Evolutionary conservation across 2,888 invertebrate species (phyloP), one percentile per base, ranked within the genome.

Genomic region (Clistopyga incitator): DNA sequence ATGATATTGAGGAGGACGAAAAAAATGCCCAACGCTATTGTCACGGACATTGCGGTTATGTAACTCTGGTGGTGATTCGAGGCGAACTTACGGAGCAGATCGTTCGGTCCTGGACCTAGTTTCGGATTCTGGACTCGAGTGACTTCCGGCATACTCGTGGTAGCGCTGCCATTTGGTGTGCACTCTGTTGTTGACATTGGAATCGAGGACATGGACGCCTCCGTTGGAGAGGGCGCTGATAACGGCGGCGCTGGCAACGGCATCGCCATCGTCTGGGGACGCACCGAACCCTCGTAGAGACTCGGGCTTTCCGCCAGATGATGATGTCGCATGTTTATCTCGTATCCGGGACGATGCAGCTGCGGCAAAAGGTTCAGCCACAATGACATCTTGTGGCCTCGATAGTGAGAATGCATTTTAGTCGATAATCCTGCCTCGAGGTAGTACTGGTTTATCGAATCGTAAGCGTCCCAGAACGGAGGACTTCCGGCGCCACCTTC

Each of bases 301-400:
- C 87, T 89, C 0, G 92, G 88, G 74, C 89, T 91, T 81, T 97
- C 97, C 89, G 96, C 96, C 90, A 98, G 97, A 92, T 98, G 98
- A 92, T 98, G 97, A 92, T 97, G 97, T 54, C 97, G 95, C 96
- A 98, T 97, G 84, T 96, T 97, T 84, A 97, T 96, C 91, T 97
- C 97, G 86, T 96, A 96, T 23, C 98, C 97, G 13, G 98, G 97
- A 81, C 97, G 95, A 92, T 98, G 98, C 75, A 98, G 95, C 92
- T 98, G 98, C 74, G 98, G 98, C 91, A 98, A 97, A 72, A 98
- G 95, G 87, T 98, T 97, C 84, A 98, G 94, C 98, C 98, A 98
- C 92, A 98, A 95, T 50, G 98, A 98, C 95, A 98, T 96, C 94
- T 98, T 98, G 94, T 98, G 98, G 61, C 98, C 98, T 54, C 98